Evolutionary conservation across 2,888 invertebrate genomes (phyloP).

Genomic region (Agrenia bidenticulata): DNA sequence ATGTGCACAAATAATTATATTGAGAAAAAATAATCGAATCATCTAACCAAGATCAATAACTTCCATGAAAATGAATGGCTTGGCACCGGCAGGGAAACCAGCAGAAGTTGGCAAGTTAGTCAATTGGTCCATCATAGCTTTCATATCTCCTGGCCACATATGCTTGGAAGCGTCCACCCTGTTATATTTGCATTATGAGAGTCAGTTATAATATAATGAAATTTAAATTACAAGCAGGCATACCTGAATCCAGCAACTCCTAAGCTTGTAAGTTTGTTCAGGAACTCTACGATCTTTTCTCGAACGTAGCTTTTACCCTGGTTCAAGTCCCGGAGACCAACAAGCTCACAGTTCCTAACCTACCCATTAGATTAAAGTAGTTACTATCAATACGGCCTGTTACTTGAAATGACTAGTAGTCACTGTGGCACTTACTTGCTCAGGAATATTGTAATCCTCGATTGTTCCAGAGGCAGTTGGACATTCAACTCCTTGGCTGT

Average conservation of each 20-base stretch:
- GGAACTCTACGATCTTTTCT: conserved; percentile 64
- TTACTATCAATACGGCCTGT: background rate
- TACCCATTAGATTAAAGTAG: no score
- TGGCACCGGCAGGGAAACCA: conserved; percentile 48
- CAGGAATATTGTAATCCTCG: conserved; percentile 54
- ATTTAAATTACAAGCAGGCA: no score
- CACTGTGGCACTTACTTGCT: conserved; percentile 53
- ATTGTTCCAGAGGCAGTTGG: conserved; percentile 54
- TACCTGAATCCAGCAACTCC: conserved; percentile 72
- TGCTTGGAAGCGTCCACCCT: conserved; percentile 60
- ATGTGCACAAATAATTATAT: no score
- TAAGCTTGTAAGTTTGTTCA: conserved; percentile 67
- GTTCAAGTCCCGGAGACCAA: conserved; percentile 74
- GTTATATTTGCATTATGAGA: conserved; percentile 5
- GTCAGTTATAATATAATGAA: no score
- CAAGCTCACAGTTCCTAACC: conserved; percentile 70
- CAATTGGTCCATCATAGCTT: conserved; percentile 54
- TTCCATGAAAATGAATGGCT: conserved; percentile 53
- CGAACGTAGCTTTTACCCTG: conserved; percentile 68
- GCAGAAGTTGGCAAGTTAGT: conserved; percentile 53
- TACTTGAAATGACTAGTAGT: no score
- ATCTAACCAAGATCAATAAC: conserved; percentile 52
- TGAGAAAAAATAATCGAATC: no score
- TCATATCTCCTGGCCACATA: conserved; percentile 60
- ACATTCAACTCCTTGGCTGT: conserved; percentile 8